Evolutionary conservation across 1,140 invertebrate genomes (phyloP).

Genomic region (Bilobella aurantiaca): DNA sequence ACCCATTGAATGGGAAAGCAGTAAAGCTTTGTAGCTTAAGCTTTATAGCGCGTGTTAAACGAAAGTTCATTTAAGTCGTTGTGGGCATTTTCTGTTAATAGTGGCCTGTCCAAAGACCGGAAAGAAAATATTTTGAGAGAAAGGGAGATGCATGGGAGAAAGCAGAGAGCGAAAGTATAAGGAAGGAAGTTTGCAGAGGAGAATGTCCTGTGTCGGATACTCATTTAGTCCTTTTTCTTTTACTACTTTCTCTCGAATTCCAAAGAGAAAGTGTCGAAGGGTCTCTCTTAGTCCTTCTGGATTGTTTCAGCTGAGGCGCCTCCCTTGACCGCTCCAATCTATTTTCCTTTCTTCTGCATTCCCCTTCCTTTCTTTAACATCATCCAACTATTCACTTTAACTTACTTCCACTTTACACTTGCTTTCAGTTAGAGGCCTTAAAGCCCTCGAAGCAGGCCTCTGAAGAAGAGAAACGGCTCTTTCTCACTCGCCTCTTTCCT

Average conservation of each 20-base stretch:
- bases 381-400: constrained; percentile 2
- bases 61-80: not conserved
- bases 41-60: not conserved
- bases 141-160: constrained; percentile 2
- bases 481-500: not conserved
- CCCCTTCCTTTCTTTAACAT: constrained; percentile 7
- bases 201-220: not conserved
- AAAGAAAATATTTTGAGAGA: constrained; percentile 7
- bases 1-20: too few species aligned
- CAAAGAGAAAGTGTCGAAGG: constrained; percentile 23
- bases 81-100: not conserved
- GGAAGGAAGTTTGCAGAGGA: not conserved
- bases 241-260: not conserved
- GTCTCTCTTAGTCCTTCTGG: constrained; percentile 24
- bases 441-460: not conserved
- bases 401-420: not conserved
- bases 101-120: not conserved
- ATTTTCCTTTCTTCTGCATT: constrained; percentile 24
- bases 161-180: not conserved
- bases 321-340: constrained; percentile 34
- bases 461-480: not conserved
- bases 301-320: constrained; percentile 35
- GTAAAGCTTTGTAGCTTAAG: too few species aligned
- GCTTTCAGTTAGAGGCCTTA: not conserved
- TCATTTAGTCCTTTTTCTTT: not conserved